These are phyloP conservation scores for Hyperoplus immaculatus DNA, from an alignment of 2,797 vertebrate species.

Conservation along the genomic window DNA sequence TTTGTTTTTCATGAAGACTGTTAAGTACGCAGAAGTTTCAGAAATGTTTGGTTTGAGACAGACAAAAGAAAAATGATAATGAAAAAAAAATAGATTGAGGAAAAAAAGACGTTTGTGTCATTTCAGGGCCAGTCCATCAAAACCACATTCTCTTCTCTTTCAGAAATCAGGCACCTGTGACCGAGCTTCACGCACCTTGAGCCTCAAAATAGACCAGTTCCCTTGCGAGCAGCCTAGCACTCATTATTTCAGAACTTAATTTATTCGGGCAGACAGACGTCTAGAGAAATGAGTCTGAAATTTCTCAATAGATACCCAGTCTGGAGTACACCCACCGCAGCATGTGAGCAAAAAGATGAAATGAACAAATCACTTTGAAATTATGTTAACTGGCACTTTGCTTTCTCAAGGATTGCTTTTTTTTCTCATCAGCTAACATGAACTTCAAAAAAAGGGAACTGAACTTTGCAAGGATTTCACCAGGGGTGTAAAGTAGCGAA, in stretches of 20 bases:
- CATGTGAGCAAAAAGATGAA: slow-evolving; percentile 43
- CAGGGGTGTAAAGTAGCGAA: too few relatives aligned
- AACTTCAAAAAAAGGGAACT: slow-evolving; percentile 32
- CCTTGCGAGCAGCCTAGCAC: slow-evolving; percentile 2
- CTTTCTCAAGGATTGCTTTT: slow-evolving; percentile 47
- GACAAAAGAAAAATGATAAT: neutral
- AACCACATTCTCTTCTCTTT: slow-evolving; percentile 2
- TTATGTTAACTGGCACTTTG: slow-evolving; percentile 52
- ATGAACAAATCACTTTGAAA: slow-evolving; percentile 51
- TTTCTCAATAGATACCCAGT: slow-evolving; percentile 44
- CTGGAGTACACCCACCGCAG: slow-evolving; percentile 25
- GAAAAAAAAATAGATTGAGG: neutral
- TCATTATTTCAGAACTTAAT: slow-evolving; percentile 56
- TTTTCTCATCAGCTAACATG: slow-evolving; percentile 47
- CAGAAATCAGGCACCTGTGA: slow-evolving; percentile 19
- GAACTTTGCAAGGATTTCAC: slow-evolving; percentile 44
- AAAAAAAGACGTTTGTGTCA: neutral
- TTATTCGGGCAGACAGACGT: slow-evolving; percentile 54
- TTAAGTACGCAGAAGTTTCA: neutral
- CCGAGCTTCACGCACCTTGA: slow-evolving; percentile 18
- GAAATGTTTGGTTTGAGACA: neutral
- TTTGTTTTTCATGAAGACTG: neutral
- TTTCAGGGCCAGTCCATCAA: neutral
- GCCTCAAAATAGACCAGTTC: slow-evolving; percentile 25
- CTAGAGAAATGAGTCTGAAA: slow-evolving; percentile 55